Conservation (phyloP, 1,140 invertebrate species). For the Nephila pilipes region DNA sequence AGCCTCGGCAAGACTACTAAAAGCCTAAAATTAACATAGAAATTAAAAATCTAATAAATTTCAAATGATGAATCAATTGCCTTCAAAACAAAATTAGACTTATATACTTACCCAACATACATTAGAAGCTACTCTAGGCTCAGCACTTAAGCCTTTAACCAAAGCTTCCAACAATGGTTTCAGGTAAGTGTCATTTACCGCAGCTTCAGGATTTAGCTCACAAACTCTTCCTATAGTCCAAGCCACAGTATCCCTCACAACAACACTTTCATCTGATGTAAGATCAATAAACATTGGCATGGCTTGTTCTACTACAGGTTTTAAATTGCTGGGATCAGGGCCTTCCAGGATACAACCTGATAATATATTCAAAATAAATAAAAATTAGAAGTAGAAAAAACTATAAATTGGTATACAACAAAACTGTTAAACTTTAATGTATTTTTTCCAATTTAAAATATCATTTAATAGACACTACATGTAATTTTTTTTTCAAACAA, state of each 20-base stretch:
- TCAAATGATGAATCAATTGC: background rate
- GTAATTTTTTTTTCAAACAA: too few relatives aligned
- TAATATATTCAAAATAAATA: too few relatives aligned
- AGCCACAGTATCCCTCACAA: conserved; percentile 97
- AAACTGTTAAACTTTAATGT: too few relatives aligned
- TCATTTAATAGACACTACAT: too few relatives aligned
- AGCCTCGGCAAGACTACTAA: conserved; percentile 98
- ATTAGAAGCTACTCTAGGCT: conserved; percentile 98
- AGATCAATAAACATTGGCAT: conserved; percentile 96
- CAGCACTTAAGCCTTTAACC: conserved; percentile 91
- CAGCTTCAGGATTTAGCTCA: conserved; percentile 97
- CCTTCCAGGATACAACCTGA: conserved; percentile 95
- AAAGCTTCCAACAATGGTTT: conserved; percentile 93
- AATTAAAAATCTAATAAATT: background rate
- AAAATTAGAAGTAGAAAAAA: too few relatives aligned
- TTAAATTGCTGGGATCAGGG: conserved; percentile 91
- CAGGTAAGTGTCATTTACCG: conserved; percentile 93
- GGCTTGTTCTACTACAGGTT: conserved; percentile 96
- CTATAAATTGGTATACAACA: too few relatives aligned
- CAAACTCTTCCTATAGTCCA: conserved; percentile 99
- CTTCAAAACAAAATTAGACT: background rate
- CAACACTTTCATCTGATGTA: conserved; percentile 95
- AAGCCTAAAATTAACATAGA: conserved; percentile 84
- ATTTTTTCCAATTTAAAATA: too few relatives aligned
- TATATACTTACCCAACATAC: conserved; percentile 92